Evolutionary conservation across 2,888 invertebrate genomes (phyloP).

Genomic region (Auanema sp.): DNA sequence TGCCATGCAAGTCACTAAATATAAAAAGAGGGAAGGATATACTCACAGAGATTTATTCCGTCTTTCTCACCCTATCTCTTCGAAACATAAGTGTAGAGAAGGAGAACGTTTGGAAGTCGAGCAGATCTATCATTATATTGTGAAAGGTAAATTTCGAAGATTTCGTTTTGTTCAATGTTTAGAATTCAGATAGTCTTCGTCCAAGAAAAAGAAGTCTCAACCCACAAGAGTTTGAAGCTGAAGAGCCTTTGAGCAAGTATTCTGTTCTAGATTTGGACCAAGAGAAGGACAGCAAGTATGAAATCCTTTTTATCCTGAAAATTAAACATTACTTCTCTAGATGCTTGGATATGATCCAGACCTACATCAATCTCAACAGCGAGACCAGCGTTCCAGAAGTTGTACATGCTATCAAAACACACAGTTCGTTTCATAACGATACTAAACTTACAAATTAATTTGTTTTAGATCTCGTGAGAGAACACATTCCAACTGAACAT

Average conservation of each 20-base stretch:
- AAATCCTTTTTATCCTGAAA: not conserved
- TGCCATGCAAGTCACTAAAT: conserved; percentile 73
- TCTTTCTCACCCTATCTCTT: conserved; percentile 56
- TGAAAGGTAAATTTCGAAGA: too few relatives aligned
- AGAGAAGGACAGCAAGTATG: conserved; percentile 32
- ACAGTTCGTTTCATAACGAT: too few relatives aligned
- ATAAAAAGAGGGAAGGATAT: conserved; percentile 74
- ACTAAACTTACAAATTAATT: too few relatives aligned
- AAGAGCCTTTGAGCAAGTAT: conserved; percentile 21
- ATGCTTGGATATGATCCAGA: not conserved
- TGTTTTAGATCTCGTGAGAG: conserved; percentile 70
- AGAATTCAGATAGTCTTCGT: conserved; percentile 10
- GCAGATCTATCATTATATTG: conserved; percentile 52
- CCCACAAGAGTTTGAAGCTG: conserved; percentile 11
- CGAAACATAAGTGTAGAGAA: not conserved
- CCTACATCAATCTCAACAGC: not conserved
- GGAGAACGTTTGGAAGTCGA: conserved; percentile 43
- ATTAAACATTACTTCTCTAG: not conserved
- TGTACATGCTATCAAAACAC: too few relatives aligned
- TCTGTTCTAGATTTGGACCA: conserved; percentile 29
- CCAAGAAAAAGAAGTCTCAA: conserved; percentile 18
- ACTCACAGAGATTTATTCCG: conserved; percentile 75
- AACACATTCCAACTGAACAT: conserved; percentile 75
- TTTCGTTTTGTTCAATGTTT: conserved; percentile 2
- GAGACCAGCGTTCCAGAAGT: not conserved